These are phyloP conservation scores for Blastobasis adustella DNA, from an alignment of 2,888 invertebrate genomes.

Conservation along the genomic window DNA sequence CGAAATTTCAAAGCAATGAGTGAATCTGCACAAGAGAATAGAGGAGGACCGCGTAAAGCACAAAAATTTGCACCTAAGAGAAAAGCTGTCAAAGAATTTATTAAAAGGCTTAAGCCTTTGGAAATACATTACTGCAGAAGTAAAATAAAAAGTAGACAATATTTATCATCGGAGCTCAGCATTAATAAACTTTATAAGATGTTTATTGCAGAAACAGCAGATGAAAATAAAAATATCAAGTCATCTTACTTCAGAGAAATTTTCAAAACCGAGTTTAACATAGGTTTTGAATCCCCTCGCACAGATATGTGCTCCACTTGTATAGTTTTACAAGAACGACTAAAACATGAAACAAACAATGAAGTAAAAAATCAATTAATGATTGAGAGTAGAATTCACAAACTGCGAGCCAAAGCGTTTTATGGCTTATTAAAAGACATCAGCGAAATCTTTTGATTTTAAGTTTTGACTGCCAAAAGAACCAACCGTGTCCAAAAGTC, in stretches of 20 bases:
- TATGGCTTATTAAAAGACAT: slow-evolving; percentile 17
- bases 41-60: slow-evolving; percentile 15
- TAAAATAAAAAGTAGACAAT: slow-evolving; percentile 14
- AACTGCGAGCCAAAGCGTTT: slow-evolving; percentile 7
- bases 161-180: slow-evolving; percentile 13
- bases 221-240: slow-evolving; percentile 4
- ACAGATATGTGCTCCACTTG: slow-evolving; percentile 21
- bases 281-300: slow-evolving; percentile 20
- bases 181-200: slow-evolving; percentile 15
- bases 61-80: slow-evolving; percentile 12
- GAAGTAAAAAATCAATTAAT: not conserved
- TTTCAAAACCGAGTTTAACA: slow-evolving; percentile 18
- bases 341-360: slow-evolving; percentile 13
- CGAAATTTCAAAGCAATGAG: slow-evolving; percentile 11
- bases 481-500: slow-evolving; percentile 14
- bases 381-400: not conserved
- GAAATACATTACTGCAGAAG: slow-evolving; percentile 17
- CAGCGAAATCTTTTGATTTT: slow-evolving; percentile 13
- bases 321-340: slow-evolving; percentile 16
- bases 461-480: slow-evolving; percentile 19
- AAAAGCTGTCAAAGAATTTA: slow-evolving; percentile 14
- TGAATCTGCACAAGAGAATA: slow-evolving; percentile 12
- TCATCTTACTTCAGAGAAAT: slow-evolving; percentile 17
- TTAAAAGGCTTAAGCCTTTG: slow-evolving; percentile 12
- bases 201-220: slow-evolving; percentile 10